Conservation (phyloP, 2,797 vertebrate species). For the Amniataba percoides region DNA sequence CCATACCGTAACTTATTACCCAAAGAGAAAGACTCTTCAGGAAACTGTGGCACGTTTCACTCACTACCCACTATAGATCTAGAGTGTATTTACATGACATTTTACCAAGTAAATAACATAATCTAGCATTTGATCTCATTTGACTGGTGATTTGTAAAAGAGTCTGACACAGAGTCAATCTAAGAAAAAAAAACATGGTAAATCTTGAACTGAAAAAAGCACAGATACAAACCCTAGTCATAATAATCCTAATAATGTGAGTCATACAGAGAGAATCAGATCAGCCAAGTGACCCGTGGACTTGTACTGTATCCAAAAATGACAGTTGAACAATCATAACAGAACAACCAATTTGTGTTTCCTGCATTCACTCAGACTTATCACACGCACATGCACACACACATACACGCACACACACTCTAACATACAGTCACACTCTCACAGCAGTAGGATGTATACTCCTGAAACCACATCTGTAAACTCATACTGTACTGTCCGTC, state of each 20-base stretch:
- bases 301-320: slow-evolving; percentile 42
- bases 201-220: slow-evolving; percentile 32
- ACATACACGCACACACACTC: slow-evolving; percentile 15
- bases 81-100: slow-evolving; percentile 51
- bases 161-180: slow-evolving; percentile 20
- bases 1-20: background rate
- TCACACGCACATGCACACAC: background rate
- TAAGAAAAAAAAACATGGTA: slow-evolving; percentile 36
- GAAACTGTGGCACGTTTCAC: slow-evolving; percentile 17
- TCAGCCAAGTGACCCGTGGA: slow-evolving; percentile 60
- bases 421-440: background rate
- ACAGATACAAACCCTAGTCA: slow-evolving; percentile 58
- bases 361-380: slow-evolving; percentile 13
- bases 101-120: slow-evolving; percentile 36
- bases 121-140: slow-evolving; percentile 24
- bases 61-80: slow-evolving; percentile 18
- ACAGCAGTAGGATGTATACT: slow-evolving; percentile 57
- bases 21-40: background rate
- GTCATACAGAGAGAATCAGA: slow-evolving; percentile 62
- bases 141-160: slow-evolving; percentile 9
- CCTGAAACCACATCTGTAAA: slow-evolving; percentile 17
- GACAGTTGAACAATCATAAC: slow-evolving; percentile 22
- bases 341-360: slow-evolving; percentile 14
- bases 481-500: background rate
- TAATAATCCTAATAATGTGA: slow-evolving; percentile 54